Base-by-base conservation (phyloP, 2,888 invertebrate genomes). In the Drosophila kambysellisi region DNA sequence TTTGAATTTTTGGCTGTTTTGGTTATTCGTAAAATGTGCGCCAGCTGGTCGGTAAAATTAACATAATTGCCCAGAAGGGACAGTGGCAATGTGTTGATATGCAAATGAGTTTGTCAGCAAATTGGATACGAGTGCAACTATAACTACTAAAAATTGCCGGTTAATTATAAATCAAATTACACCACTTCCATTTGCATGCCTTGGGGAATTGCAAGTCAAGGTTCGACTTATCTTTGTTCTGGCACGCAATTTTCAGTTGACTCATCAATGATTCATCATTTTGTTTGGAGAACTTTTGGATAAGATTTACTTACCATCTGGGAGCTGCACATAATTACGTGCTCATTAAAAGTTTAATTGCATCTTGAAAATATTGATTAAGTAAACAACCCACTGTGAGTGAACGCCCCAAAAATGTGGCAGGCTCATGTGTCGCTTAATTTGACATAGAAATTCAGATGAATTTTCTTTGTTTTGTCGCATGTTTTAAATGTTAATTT, bases 11-110 rank as follows among this genome's bases (percentile, higher is more conserved):
- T 64, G 68, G 76, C 66, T 74, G 33, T 81, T 81, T 84, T 81
- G 74, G 79, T 61, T 71, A 87, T 89, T 83, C 53, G 37, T 39
- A 79, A 79, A 88, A 72, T 84, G 78, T 64, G 60, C 84, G 84
- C 76, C 84, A 81, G 84, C 61, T 89, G 84, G 79, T 63, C 58
- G 70, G 70, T 61, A 67, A 66, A 87, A 85, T 89, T 86, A 76
- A 61, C 85, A 86, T 86, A 86, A 88, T 89, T 78, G 88, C 65
- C 39, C 50, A 41, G 25, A 32, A 52, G 29, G 12, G 15, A 12
- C 50, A 25, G 43, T 12, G 35, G 56, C 29, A 25, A 52, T 60
- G 79, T 51, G 65, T 57, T 59, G 66, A 76, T 79, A 83, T 76
- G 70, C 73, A 70, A 75, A 79, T 79, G 63, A 58, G 50, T 56